Evolutionary conservation across 1,140 invertebrate genomes (phyloP), one percentile per base, ranked within the genome.

Genomic region (Drosophila setifemur): DNA sequence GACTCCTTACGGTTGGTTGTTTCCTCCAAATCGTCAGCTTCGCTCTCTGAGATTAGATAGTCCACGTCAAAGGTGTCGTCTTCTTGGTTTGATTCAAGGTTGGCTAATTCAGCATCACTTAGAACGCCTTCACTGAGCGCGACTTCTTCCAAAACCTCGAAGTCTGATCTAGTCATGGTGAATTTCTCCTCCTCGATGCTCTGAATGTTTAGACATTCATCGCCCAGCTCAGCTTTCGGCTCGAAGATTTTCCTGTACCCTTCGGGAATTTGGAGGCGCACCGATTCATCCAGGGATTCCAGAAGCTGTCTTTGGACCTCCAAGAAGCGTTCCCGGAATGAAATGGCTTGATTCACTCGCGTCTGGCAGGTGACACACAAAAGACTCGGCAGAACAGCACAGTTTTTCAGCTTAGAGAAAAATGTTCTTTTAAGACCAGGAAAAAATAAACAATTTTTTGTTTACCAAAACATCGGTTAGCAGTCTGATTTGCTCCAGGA

Each of bases 401-500:
- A 55, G 9, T 73, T 47, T 35, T 72, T 44, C 12, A 82, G 40
- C 77, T 82, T 6, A 4, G 12, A 4, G 11, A 12, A 14, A 39
- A 9, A 6, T 1, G 14, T n/a, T 25, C 2, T 31, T 52, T 9
- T 7, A 53, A 8, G 7, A 19, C 9, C 3, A 7, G 26, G 4
- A 25, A 49, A 2, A 3, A 11, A 1, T 42, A 7, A 9, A 8
- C n/a, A n/a, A n/a, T n/a, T n/a, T n/a, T 11, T 1, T 3, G 60
- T 57, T 48, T 35, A 82, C 77, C 53, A 33, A n/a, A 18, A 73
- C 25, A 0, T 73, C 78, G 2, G 68, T 82, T 6, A 82, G 12
- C 8, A 64, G 19, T 54, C 73, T 53, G 4, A 82, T 63, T 19
- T 60, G 45, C 43, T 71, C 55, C 21, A 82, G 21, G 14, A 72